These are phyloP conservation scores for Teleogryllus occipitalis DNA, from an alignment of 1,140 invertebrate species.

Conservation along the genomic window DNA sequence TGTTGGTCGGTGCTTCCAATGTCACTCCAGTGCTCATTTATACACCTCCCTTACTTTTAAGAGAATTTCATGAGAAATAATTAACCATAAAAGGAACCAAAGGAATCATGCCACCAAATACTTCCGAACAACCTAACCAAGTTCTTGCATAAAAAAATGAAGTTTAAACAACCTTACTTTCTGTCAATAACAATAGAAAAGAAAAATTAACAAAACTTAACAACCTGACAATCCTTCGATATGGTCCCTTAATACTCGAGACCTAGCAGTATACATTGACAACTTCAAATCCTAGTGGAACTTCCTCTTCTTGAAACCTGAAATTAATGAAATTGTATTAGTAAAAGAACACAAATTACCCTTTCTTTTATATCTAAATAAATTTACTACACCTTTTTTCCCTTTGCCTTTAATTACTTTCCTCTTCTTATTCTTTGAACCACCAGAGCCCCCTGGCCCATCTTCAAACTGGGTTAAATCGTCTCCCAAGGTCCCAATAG, in stretches of 20 bases:
- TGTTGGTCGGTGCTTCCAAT: too few relatives aligned
- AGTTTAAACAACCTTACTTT: too few relatives aligned
- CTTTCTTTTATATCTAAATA: background rate
- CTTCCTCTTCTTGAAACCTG: conserved; percentile 11
- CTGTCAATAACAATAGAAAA: too few relatives aligned
- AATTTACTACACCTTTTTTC: background rate
- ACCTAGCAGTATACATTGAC: background rate
- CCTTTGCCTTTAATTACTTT: conserved; percentile 10
- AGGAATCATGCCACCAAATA: background rate
- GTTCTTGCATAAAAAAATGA: too few relatives aligned
- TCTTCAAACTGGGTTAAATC: conserved; percentile 59
- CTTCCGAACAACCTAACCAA: background rate
- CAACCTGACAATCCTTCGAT: conserved; percentile 8
- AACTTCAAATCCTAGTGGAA: background rate
- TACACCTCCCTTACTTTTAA: too few relatives aligned
- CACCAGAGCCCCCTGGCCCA: conserved; percentile 8
- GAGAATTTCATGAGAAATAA: background rate
- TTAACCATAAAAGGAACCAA: background rate
- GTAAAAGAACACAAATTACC: background rate
- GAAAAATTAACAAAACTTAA: too few relatives aligned
- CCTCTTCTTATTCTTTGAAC: conserved; percentile 7
- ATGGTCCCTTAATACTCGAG: background rate
- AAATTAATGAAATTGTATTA: background rate
- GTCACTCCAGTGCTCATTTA: too few relatives aligned
- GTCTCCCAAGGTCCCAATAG: conserved; percentile 64